Percentiles rank a stretch among this genome's conserved stretches.
These are phyloP conservation scores for Cyphomyrus plagiostoma DNA, from an alignment of 2,113 vertebrate genomes.

Conservation along the genomic window DNA sequence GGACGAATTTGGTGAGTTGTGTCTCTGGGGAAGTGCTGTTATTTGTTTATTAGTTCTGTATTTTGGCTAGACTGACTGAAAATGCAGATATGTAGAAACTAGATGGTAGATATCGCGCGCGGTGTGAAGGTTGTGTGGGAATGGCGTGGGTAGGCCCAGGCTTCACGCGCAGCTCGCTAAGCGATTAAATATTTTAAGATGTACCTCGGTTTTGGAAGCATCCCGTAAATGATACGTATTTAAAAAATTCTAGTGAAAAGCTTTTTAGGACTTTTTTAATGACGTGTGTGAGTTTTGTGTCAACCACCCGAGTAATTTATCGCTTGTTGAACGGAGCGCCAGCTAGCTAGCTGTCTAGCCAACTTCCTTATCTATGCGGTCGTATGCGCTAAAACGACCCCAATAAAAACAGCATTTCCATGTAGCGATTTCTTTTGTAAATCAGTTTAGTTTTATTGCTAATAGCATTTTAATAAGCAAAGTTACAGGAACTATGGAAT, in stretches of 20 bases:
- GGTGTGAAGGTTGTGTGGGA: background rate
- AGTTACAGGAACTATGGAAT: background rate
- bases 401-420: background rate
- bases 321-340: background rate
- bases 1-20: conserved; percentile 58
- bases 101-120: background rate
- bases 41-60: background rate
- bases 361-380: background rate
- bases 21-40: background rate
- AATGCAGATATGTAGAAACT: background rate
- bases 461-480: background rate
- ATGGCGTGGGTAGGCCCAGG: conserved; percentile 1
- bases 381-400: background rate
- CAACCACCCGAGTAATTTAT: background rate
- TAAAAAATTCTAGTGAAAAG: background rate
- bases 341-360: background rate
- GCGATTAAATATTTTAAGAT: background rate
- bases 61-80: background rate
- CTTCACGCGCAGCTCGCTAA: background rate
- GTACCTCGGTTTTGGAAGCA: background rate
- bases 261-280: background rate
- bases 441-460: background rate
- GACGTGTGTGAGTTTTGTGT: background rate
- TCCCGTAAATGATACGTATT: background rate
- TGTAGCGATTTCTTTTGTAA: background rate